A percentile compares a stretch with the other conserved stretches of the same genome.
These are phyloP conservation scores for Amphimallon solstitiale DNA, from an alignment of 2,888 invertebrate genomes.

Conservation along the genomic window DNA sequence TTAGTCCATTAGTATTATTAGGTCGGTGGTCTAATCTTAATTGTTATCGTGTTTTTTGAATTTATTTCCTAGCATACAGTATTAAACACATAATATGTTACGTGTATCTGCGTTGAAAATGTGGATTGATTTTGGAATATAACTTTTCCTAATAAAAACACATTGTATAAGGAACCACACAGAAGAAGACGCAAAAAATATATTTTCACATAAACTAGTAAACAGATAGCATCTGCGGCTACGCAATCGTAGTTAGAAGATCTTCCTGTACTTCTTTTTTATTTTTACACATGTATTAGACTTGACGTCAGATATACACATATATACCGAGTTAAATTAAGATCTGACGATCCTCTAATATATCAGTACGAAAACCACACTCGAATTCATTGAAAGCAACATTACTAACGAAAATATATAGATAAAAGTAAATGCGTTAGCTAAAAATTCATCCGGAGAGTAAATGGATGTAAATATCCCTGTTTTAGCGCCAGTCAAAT, in stretches of 20 bases:
- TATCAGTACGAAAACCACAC: constrained; percentile 15
- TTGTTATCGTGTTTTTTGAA: too few species aligned
- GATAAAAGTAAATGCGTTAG: neutral
- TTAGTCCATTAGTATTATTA: too few species aligned
- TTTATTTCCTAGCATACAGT: too few species aligned
- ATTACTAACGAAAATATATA: constrained; percentile 25
- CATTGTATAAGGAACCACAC: neutral
- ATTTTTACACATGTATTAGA: constrained; percentile 29
- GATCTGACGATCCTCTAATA: constrained; percentile 28
- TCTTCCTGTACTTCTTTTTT: constrained; percentile 25
- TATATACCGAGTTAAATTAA: constrained; percentile 20
- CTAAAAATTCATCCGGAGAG: constrained; percentile 1
- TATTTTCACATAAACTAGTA: constrained; percentile 10
- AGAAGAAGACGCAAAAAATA: neutral
- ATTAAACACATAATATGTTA: too few species aligned
- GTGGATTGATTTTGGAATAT: too few species aligned
- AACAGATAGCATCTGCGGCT: constrained; percentile 18
- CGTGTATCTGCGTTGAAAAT: too few species aligned
- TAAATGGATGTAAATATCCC: constrained; percentile 2
- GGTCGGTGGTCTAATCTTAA: too few species aligned
- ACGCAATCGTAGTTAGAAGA: constrained; percentile 12
- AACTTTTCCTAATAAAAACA: neutral
- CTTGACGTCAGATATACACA: constrained; percentile 22
- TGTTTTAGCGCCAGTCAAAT: constrained; percentile 18
- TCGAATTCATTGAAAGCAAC: constrained; percentile 22